Conservation (phyloP, 1,140 invertebrate species). For the Calephelis virginiensis region DNA sequence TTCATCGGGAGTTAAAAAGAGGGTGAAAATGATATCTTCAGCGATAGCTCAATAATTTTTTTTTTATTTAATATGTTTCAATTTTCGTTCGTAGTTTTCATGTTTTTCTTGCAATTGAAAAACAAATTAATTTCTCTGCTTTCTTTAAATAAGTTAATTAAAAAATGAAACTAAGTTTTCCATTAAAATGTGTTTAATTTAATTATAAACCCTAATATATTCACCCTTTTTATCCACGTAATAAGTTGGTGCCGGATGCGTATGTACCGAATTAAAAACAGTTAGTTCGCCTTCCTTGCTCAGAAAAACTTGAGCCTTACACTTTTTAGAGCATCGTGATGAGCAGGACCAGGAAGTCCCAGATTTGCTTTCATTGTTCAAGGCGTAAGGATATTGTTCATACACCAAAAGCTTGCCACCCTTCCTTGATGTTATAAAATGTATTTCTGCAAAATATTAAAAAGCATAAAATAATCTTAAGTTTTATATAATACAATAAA, state of each 20-base stretch:
- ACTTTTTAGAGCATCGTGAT: constrained; percentile 51
- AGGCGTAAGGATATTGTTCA: constrained; percentile 48
- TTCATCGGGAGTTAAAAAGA: too few relatives aligned
- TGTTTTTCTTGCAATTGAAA: too few relatives aligned
- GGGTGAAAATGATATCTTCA: too few relatives aligned
- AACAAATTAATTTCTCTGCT: too few relatives aligned
- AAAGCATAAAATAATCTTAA: background rate
- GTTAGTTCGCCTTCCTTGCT: constrained; percentile 38
- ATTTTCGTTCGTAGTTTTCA: too few relatives aligned
- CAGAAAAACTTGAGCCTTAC: constrained; percentile 45
- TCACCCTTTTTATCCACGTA: constrained; percentile 46
- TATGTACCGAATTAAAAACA: constrained; percentile 42
- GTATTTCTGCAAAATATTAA: constrained; percentile 43
- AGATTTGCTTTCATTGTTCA: constrained; percentile 42
- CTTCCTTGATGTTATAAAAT: constrained; percentile 57
- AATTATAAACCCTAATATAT: constrained; percentile 38
- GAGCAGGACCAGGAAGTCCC: constrained; percentile 49
- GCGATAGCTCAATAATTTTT: too few relatives aligned
- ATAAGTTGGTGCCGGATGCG: constrained; percentile 45
- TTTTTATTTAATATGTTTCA: too few relatives aligned
- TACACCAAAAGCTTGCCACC: constrained; percentile 51
- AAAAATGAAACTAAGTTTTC: background rate
- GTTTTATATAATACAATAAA: too few relatives aligned
- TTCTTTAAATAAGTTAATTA: background rate
- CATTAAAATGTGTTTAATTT: background rate